A percentile compares a stretch with the other conserved stretches of the same genome.
Evolutionary conservation across 2,888 invertebrate genomes (phyloP).

Genomic region (Hymenopus coronatus): DNA sequence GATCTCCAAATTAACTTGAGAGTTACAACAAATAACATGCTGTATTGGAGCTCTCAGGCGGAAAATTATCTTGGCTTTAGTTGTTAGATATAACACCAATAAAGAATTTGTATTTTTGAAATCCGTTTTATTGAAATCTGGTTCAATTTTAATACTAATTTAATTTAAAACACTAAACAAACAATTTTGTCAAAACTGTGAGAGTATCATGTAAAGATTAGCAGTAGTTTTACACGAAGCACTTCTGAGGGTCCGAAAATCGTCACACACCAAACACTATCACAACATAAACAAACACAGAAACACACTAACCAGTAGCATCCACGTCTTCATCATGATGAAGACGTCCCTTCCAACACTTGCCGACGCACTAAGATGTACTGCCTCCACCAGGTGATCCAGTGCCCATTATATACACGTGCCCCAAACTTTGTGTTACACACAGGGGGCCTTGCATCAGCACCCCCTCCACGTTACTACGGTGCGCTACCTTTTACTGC

Average conservation of each 20-base stretch:
- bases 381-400: not conserved
- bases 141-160: too few species aligned
- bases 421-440: not conserved
- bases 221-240: not conserved
- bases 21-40: not conserved
- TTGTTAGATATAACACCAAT: too few species aligned
- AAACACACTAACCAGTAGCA: slow-evolving; percentile 13
- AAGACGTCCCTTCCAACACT: not conserved
- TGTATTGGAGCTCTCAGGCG: too few species aligned
- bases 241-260: not conserved
- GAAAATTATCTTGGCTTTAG: too few species aligned
- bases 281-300: not conserved
- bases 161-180: too few species aligned
- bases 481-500: not conserved
- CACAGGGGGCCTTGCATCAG: not conserved
- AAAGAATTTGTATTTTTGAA: too few species aligned
- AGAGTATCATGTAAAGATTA: too few species aligned
- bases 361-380: not conserved
- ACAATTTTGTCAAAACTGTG: too few species aligned
- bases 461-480: not conserved
- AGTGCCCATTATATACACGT: not conserved
- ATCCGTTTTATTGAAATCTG: too few species aligned
- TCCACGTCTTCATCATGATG: not conserved
- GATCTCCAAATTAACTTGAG: not conserved
- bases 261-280: not conserved